phyloP scores from a whole-genome alignment of 2,797 vertebrate species.

The Tenualosa ilisha region DNA sequence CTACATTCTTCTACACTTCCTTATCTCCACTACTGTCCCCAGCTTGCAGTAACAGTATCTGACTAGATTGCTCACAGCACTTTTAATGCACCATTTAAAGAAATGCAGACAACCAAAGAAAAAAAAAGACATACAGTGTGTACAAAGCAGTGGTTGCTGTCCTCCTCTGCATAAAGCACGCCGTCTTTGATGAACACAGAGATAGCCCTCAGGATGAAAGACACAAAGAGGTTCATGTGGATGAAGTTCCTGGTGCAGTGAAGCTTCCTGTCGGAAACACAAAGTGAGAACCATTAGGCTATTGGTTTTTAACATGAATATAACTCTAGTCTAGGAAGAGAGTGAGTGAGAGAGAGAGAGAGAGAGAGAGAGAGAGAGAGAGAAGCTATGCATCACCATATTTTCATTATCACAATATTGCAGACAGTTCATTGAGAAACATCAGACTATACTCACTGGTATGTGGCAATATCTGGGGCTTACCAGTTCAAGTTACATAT shows the following conservation, averaged over 20 bases:
- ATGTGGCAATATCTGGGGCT: neutral
- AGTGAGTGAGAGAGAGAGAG: neutral
- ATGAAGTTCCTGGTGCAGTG: conserved; percentile 98
- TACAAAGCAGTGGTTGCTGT: conserved; percentile 87
- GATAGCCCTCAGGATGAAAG: conserved; percentile 94
- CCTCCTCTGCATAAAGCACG: conserved; percentile 88
- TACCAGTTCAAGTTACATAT: neutral
- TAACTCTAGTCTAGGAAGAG: too few relatives aligned
- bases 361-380: neutral
- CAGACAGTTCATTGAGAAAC: too few relatives aligned
- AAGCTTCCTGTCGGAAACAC: conserved; percentile 81
- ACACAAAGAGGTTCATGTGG: conserved; percentile 98
- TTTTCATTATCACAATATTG: too few relatives aligned
- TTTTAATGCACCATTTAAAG: neutral
- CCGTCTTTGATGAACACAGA: conserved; percentile 98
- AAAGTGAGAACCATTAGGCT: neutral
- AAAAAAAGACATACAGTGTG: conserved; percentile 80
- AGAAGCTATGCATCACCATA: neutral
- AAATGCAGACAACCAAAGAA: neutral
- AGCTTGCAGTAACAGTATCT: neutral
- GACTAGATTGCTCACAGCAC: neutral
- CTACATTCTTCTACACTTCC: neutral
- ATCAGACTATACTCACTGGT: too few relatives aligned
- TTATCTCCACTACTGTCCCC: too few relatives aligned
- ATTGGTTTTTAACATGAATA: neutral